Percentiles rank a stretch among this genome's conserved stretches.
Conservation (phyloP, 2,888 invertebrate genomes). For the Diplolepis rosae region DNA sequence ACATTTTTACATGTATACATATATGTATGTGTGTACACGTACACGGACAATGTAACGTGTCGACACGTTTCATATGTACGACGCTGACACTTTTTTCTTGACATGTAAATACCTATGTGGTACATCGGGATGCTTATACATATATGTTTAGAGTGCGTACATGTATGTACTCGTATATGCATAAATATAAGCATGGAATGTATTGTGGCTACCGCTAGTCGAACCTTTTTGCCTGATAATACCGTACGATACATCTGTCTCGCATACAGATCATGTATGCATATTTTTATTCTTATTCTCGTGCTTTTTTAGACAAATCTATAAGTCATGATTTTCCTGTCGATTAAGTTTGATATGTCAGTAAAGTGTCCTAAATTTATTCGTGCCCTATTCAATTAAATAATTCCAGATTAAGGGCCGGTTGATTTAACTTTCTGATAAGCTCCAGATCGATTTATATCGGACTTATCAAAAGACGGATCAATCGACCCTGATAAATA, state of each 20-base stretch:
- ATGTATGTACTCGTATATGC: too few species aligned
- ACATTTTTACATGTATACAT: neutral
- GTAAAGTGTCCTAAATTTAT: neutral
- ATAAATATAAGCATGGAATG: neutral
- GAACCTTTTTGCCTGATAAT: conserved; percentile 16
- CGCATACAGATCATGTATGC: neutral
- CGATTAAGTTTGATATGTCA: neutral
- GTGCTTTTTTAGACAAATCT: neutral
- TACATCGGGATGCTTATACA: too few species aligned
- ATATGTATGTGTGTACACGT: too few species aligned
- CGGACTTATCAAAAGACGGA: too few species aligned
- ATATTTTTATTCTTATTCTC: neutral
- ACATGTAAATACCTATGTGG: too few species aligned
- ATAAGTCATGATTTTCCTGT: neutral
- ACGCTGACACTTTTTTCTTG: neutral
- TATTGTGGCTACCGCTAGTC: conserved; percentile 25
- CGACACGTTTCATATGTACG: neutral
- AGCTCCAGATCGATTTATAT: too few species aligned
- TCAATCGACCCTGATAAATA: too few species aligned
- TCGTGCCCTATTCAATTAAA: neutral
- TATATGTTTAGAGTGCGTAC: too few species aligned
- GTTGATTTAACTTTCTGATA: too few species aligned
- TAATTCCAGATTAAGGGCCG: too few species aligned
- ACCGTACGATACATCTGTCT: conserved; percentile 23
- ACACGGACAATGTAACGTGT: neutral